A percentile compares a stretch with the other conserved stretches of the same genome.
These are phyloP conservation scores for Trinorchestia longiramus DNA, from an alignment of 1,140 invertebrate species.

Conservation along the genomic window DNA sequence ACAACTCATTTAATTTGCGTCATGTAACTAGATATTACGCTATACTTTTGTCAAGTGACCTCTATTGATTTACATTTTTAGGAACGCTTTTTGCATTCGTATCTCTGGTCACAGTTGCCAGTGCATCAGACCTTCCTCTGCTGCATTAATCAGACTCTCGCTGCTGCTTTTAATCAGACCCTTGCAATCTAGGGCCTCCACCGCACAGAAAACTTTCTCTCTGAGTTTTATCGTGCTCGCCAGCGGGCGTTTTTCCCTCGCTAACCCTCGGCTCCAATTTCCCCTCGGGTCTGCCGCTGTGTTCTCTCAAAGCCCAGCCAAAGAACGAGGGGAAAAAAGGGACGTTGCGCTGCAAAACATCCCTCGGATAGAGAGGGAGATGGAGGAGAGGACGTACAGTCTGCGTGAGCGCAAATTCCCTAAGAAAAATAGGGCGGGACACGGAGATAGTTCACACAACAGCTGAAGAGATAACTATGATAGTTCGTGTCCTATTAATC, in stretches of 20 bases:
- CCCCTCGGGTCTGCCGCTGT: slow-evolving; percentile 51
- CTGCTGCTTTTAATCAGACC: slow-evolving; percentile 46
- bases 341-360: slow-evolving; percentile 48
- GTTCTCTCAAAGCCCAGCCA: slow-evolving; percentile 43
- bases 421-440: not conserved
- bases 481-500: not conserved
- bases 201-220: slow-evolving; percentile 28
- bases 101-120: not conserved
- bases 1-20: too few relatives aligned
- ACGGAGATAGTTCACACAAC: not conserved
- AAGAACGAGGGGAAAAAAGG: slow-evolving; percentile 49
- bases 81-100: not conserved
- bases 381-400: not conserved
- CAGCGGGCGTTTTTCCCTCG: slow-evolving; percentile 51
- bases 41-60: not conserved
- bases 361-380: slow-evolving; percentile 47
- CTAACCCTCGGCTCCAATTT: slow-evolving; percentile 52
- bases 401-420: not conserved
- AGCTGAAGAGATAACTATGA: not conserved
- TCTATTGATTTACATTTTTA: not conserved
- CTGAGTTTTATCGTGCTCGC: slow-evolving; percentile 53
- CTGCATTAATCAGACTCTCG: slow-evolving; percentile 45
- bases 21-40: too few relatives aligned
- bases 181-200: slow-evolving; percentile 22
- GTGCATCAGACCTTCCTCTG: slow-evolving; percentile 14